A percentile compares a stretch with the other conserved stretches of the same genome.
Evolutionary conservation across 2,888 invertebrate species (phyloP).

Genomic region (Sinelater perroti): DNA sequence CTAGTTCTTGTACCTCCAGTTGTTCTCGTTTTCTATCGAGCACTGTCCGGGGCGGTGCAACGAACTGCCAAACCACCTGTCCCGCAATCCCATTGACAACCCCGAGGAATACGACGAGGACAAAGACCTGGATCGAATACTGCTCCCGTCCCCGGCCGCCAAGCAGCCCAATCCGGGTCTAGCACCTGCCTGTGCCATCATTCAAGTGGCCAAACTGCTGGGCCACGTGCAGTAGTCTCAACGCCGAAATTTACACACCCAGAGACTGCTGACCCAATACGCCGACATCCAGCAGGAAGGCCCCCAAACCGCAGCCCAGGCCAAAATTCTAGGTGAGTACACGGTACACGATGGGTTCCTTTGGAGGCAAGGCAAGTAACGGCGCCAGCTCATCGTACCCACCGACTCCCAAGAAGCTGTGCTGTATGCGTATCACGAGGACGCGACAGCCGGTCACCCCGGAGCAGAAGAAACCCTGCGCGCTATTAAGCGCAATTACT

Average conservation of each 20-base stretch:
- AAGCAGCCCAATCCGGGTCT: background rate
- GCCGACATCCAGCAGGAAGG: background rate
- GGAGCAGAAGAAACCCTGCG: slow-evolving; percentile 41
- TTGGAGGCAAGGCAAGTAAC: background rate
- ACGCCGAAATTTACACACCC: background rate
- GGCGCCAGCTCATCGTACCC: slow-evolving; percentile 1
- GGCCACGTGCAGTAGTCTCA: background rate
- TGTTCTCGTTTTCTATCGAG: slow-evolving; percentile 41
- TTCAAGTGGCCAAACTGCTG: background rate
- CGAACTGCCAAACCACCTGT: slow-evolving; percentile 39
- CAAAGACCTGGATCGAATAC: background rate
- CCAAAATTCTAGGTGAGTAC: background rate
- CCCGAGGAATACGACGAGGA: background rate
- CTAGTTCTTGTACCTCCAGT: slow-evolving; percentile 38
- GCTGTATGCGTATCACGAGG: slow-evolving; percentile 27
- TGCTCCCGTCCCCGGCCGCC: background rate
- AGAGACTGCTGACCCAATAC: background rate
- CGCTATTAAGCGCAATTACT: slow-evolving; percentile 18
- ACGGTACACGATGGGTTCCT: background rate
- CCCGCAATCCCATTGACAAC: slow-evolving; percentile 26
- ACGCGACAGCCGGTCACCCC: slow-evolving; percentile 37
- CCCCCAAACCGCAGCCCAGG: background rate
- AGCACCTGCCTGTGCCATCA: no score
- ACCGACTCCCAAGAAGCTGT: background rate
- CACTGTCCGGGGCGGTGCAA: slow-evolving; percentile 42